These are phyloP conservation scores for Alectoris magna DNA, from an alignment of 2,797 vertebrate genomes.

Conservation along the genomic window DNA sequence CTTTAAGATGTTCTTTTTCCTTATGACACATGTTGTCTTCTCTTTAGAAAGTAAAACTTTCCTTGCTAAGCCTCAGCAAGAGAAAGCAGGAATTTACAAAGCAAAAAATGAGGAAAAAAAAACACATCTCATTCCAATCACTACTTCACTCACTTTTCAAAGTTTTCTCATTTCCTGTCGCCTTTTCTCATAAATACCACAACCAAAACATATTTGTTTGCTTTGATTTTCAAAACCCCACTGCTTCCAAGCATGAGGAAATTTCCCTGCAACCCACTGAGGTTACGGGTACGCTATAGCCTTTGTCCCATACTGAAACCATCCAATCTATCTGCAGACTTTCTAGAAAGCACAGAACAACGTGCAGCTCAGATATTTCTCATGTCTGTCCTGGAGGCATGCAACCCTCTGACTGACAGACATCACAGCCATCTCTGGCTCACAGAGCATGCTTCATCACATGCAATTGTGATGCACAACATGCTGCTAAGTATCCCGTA, in stretches of 20 bases:
- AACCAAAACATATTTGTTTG: conserved; percentile 43
- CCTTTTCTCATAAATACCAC: conserved; percentile 35
- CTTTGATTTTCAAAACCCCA: conserved; percentile 47
- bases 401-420: neutral
- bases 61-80: conserved; percentile 20
- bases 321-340: neutral
- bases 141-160: conserved; percentile 28
- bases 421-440: neutral
- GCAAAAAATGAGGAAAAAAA: neutral
- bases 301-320: neutral
- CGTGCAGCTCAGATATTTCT: neutral
- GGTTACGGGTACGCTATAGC: neutral
- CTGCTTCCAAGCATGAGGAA: neutral
- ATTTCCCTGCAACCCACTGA: neutral
- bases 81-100: conserved; percentile 32
- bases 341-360: conserved; percentile 25
- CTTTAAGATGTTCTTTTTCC: conserved; percentile 22
- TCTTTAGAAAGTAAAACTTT: conserved; percentile 52
- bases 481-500: accelerated
- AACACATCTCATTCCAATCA: neutral
- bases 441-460: neutral
- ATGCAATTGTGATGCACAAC: accelerated
- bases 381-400: neutral
- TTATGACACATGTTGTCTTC: neutral
- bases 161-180: conserved; percentile 46